These are phyloP conservation scores for Penaeus monodon DNA, from an alignment of 2,888 invertebrate species.

Conservation along the genomic window DNA sequence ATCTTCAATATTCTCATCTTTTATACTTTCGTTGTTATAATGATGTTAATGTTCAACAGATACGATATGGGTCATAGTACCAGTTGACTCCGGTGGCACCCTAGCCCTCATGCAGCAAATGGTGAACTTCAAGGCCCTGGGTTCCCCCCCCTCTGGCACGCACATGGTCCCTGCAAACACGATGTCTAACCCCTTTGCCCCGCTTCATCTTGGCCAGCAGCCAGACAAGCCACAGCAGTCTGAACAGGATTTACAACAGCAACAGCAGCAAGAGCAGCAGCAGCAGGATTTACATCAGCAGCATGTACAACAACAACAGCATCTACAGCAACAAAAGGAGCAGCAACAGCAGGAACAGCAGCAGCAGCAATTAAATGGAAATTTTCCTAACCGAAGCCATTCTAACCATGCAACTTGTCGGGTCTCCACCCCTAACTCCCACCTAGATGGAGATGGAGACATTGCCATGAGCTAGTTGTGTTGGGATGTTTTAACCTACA, in stretches of 20 bases:
- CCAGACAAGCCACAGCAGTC: conserved; percentile 5
- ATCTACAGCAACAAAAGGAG: neutral
- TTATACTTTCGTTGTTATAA: neutral
- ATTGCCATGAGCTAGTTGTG: conserved; percentile 33
- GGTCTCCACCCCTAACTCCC: conserved; percentile 9
- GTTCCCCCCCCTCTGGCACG: conserved; percentile 68
- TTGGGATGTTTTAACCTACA: no score
- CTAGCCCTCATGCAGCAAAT: conserved; percentile 85
- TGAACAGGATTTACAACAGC: conserved; percentile 17
- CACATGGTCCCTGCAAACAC: conserved; percentile 43
- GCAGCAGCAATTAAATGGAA: conserved; percentile 19
- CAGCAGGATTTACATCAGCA: conserved; percentile 12
- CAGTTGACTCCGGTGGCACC: conserved; percentile 84
- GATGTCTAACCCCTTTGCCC: conserved; percentile 53
- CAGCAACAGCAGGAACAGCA: conserved; percentile 9
- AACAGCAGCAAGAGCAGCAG: neutral
- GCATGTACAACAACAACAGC: neutral
- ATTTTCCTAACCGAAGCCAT: conserved; percentile 21
- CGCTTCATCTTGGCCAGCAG: conserved; percentile 28
- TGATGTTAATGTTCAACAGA: conserved; percentile 73
- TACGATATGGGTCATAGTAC: conserved; percentile 84
- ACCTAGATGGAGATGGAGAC: conserved; percentile 35
- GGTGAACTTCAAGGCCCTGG: conserved; percentile 75
- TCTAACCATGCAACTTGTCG: neutral
- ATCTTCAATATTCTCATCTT: no score